phyloP scores from a whole-genome alignment of 2,113 vertebrate species.

The Danio rerio region DNA sequence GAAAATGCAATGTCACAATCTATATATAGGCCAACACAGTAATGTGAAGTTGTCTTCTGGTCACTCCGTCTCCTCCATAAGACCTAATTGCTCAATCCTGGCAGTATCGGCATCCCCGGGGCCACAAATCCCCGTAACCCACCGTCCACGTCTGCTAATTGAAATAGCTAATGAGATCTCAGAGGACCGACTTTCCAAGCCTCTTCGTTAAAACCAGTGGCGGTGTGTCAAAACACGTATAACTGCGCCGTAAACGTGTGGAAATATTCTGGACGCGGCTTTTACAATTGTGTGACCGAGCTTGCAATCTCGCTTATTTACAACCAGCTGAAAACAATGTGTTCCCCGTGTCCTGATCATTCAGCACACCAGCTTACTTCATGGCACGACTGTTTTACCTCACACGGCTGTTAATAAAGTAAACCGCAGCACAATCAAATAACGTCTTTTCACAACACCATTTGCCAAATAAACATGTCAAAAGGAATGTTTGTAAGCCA shows the following conservation, averaged over 20 bases:
- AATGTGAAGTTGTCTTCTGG: background rate
- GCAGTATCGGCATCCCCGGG: constrained; percentile 31
- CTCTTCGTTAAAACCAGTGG: constrained; percentile 44
- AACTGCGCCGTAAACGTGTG: constrained; percentile 35
- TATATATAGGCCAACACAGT: too few species aligned
- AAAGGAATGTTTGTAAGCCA: background rate
- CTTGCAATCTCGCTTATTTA: background rate
- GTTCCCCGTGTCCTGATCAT: background rate
- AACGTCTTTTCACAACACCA: background rate
- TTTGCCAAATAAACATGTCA: constrained; percentile 8
- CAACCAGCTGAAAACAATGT: background rate
- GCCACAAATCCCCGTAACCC: constrained; percentile 32
- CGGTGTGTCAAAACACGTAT: constrained; percentile 42
- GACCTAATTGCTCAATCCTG: constrained; percentile 32
- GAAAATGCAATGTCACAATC: too few species aligned
- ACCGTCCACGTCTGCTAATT: constrained; percentile 48
- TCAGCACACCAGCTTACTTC: background rate
- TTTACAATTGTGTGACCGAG: constrained; percentile 3
- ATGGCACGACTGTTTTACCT: background rate
- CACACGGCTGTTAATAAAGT: constrained; percentile 3
- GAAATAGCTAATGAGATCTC: constrained; percentile 56
- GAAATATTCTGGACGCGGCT: constrained; percentile 7
- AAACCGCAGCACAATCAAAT: constrained; percentile 1
- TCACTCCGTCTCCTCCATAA: background rate
- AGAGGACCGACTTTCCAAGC: constrained; percentile 36